These are phyloP conservation scores for Apotomis betuletana DNA, from an alignment of 2,888 invertebrate species.

Conservation along the genomic window DNA sequence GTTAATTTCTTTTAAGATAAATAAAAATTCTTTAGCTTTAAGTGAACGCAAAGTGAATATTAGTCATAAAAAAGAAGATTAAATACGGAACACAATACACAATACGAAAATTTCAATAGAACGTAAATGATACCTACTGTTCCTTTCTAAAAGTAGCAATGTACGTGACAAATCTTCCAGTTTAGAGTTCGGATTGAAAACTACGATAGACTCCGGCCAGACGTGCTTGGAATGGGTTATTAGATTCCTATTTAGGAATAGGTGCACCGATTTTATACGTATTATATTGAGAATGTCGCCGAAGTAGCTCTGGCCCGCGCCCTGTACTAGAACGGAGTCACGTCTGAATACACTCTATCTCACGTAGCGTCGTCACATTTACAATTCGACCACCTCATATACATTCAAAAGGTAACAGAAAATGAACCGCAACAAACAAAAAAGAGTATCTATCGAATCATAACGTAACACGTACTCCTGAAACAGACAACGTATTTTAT, in stretches of 20 bases:
- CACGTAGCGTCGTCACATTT: conserved; percentile 52
- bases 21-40: neutral
- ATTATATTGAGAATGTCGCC: conserved; percentile 63
- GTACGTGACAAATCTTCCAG: conserved; percentile 82
- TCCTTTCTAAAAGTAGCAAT: conserved; percentile 77
- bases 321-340: conserved; percentile 58
- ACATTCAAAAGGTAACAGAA: conserved; percentile 53
- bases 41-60: neutral
- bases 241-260: conserved; percentile 71
- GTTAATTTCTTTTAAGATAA: no score
- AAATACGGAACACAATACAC: conserved; percentile 2
- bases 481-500: conserved; percentile 7
- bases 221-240: conserved; percentile 76
- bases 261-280: conserved; percentile 66
- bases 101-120: conserved; percentile 59
- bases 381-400: conserved; percentile 52
- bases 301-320: conserved; percentile 50
- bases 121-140: conserved; percentile 71
- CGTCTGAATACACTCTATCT: conserved; percentile 57
- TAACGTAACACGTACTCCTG: conserved; percentile 10
- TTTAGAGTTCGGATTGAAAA: conserved; percentile 81
- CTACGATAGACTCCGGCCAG: conserved; percentile 76
- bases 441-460: conserved; percentile 42
- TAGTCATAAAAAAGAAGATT: neutral
- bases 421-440: conserved; percentile 48